phyloP scores from a whole-genome alignment of 2,113 vertebrate species.

The Phodopus roborovskii region DNA sequence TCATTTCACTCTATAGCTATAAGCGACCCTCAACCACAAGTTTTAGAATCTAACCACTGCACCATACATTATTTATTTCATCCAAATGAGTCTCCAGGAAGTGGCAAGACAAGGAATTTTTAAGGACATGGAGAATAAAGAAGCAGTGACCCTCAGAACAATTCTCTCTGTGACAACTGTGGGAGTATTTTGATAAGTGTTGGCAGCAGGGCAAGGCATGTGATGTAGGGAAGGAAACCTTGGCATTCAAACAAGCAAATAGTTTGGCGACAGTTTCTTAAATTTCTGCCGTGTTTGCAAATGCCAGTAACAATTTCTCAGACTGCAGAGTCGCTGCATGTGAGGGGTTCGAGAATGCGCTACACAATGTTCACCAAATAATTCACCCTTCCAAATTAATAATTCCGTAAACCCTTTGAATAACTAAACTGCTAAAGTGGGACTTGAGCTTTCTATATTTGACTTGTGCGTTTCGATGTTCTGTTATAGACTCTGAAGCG shows the following conservation, averaged over 20 bases:
- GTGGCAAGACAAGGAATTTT: not conserved
- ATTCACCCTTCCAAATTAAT: slow-evolving; percentile 40
- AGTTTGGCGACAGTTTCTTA: slow-evolving; percentile 71
- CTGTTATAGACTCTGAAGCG: not conserved
- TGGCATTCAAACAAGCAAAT: slow-evolving; percentile 79
- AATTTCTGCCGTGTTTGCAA: slow-evolving; percentile 71
- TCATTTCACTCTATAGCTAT: not conserved
- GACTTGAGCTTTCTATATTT: not conserved
- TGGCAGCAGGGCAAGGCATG: slow-evolving; percentile 68
- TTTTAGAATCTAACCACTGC: slow-evolving; percentile 12
- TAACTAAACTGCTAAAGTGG: not conserved
- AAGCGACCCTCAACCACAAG: not conserved
- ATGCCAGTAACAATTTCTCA: slow-evolving; percentile 73
- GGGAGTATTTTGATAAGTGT: slow-evolving; percentile 78
- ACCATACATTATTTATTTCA: not conserved
- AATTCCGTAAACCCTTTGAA: not conserved
- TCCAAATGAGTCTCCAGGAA: slow-evolving; percentile 38
- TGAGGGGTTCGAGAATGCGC: slow-evolving; percentile 48
- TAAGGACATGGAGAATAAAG: slow-evolving; percentile 29
- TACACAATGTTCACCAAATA: slow-evolving; percentile 39
- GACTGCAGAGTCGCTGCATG: not conserved
- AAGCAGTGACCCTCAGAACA: slow-evolving; percentile 40
- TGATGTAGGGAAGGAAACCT: slow-evolving; percentile 67
- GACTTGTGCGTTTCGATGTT: not conserved
- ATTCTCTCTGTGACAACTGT: slow-evolving; percentile 70